Evolutionary conservation across 1,140 invertebrate species (phyloP), one percentile per base, ranked within the genome.

Genomic region (Babylonia areolata): DNA sequence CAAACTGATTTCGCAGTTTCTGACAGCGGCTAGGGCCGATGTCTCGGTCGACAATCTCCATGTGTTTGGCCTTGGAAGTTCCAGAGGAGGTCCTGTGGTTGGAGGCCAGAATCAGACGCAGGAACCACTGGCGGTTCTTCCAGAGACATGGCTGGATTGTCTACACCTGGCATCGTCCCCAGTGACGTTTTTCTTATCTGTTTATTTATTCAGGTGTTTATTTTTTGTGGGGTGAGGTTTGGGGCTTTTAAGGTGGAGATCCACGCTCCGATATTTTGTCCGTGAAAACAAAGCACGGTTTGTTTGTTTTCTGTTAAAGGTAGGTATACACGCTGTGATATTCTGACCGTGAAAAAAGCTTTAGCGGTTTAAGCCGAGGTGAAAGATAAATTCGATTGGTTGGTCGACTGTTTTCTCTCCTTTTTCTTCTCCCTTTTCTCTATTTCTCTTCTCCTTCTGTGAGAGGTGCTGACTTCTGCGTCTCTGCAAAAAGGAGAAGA

Each of bases 131-230:
- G 28, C 58, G 15, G 58, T 23, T 77, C 75, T 0, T 77, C 75
- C 37, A 77, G 75, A 20, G 37, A 6, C 75, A 77, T 77, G 75
- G 75, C 75, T 40, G 75, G 75, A 37, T 77, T 77, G 75, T 77
- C 75, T 37, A 77, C 37, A 15, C 75, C 75, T 3, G 75, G 40
- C 75, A 77, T 77, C 11, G 31, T 23, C 9, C 20, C n/a, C 9
- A 31, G 17, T 5, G n/a, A n/a, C n/a, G n/a, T n/a, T n/a, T n/a
- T n/a, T n/a, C n/a, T n/a, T n/a, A n/a, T n/a, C n/a, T n/a, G n/a
- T n/a, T n/a, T n/a, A n/a, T n/a, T n/a, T n/a, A n/a, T n/a, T n/a
- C n/a, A n/a, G n/a, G n/a, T n/a, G n/a, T n/a, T n/a, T n/a, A n/a
- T n/a, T n/a, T n/a, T n/a, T n/a, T n/a, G n/a, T n/a, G n/a, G n/a